Percentiles rank a stretch among this genome's conserved stretches.
Evolutionary conservation across 2,797 vertebrate species (phyloP).

Genomic region (Pseudochaenichthys georgianus): DNA sequence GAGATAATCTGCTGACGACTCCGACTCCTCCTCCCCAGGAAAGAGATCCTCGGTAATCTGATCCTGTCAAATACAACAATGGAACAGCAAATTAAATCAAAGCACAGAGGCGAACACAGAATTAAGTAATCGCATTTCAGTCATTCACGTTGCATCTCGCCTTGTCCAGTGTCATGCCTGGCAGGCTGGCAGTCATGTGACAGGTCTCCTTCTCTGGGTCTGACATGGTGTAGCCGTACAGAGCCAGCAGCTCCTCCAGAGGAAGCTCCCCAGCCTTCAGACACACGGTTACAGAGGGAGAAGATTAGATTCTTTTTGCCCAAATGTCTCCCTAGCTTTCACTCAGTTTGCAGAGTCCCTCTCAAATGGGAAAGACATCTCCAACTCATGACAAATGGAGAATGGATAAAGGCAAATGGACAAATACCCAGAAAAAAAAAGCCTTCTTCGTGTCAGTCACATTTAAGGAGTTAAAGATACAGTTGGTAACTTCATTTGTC

Average conservation of each 20-base stretch:
- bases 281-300: constrained; percentile 16
- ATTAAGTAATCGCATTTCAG: not conserved
- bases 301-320: constrained; percentile 1
- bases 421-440: not conserved
- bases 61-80: constrained; percentile 79
- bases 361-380: not conserved
- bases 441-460: not conserved
- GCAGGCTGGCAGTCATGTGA: constrained; percentile 84
- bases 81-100: not conserved
- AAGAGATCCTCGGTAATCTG: constrained; percentile 92
- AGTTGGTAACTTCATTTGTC: too few species aligned
- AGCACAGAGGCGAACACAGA: not conserved
- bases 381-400: not conserved
- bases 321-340: constrained; percentile 6
- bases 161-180: constrained; percentile 92
- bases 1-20: constrained; percentile 90
- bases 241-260: constrained; percentile 92
- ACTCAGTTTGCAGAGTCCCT: not conserved
- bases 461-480: not conserved
- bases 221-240: constrained; percentile 92
- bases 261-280: constrained; percentile 92
- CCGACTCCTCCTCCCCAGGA: constrained; percentile 89
- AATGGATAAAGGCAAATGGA: not conserved
- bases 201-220: constrained; percentile 89
- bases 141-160: constrained; percentile 72